Base-by-base conservation (phyloP, 2,888 invertebrate genomes). In the Pocota personata region DNA sequence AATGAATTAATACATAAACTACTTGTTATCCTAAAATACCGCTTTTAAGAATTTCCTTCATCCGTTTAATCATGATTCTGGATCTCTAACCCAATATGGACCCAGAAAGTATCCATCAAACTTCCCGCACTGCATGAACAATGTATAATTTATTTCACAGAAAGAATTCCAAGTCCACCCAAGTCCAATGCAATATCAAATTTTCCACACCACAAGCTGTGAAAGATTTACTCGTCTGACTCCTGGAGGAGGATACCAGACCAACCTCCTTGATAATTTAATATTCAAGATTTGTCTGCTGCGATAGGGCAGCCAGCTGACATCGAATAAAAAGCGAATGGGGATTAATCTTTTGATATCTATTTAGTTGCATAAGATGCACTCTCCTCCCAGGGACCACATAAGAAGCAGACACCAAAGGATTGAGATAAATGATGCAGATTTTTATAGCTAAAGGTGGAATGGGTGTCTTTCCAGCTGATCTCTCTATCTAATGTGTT, bases 361-460 rank as follows among this genome's bases (percentile, higher is more conserved):
- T 32, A 21, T 7, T 21, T 35, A 4, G 57, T 32, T 57, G 52
- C 30, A 52, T 12, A 7, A n/a, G 30, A 52, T 6, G 8, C 14
- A 14, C n/a, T n/a, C n/a, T n/a, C n/a, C n/a, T 6, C 14, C 14
- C 30, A 55, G n/a, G 30, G 52, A 52, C 52, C 52, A 30, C n/a
- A n/a, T n/a, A 27, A 6, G 27, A 7, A n/a, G 2, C 10, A 55
- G 55, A n/a, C 50, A 50, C 27, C 12, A 58, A 35, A n/a, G 37
- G 35, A 60, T 60, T 60, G 60, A 60, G 60, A 60, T 60, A 60
- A 60, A 43, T 60, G 60, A 40, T 60, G 40, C 60, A 60, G 40
- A 16, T 55, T 43, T 32, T 1, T 27, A n/a, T 52, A 8, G n/a
- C 37, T 37, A 37, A 2, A 37, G 21, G 19, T 37, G 21, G 35